Base-by-base conservation (phyloP, 1,140 invertebrate genomes). In the Sitodiplosis mosellana region DNA sequence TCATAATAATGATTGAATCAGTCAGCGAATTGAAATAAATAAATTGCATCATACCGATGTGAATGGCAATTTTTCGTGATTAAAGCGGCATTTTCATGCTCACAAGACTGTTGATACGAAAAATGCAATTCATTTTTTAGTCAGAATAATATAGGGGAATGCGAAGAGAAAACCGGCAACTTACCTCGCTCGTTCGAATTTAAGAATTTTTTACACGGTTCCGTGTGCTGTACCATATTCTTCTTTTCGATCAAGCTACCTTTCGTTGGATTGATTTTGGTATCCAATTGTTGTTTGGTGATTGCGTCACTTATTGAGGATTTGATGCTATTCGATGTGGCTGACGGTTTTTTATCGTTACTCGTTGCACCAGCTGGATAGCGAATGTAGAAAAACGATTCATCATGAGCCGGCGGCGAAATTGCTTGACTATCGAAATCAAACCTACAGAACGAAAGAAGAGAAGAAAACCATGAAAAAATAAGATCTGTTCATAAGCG, bases 371-470 rank as follows among this genome's bases (percentile, higher is more conserved):
- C 47, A 4, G 63, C 65, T 0, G 75, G 69, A 56, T 79, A 79
- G 19, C 72, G 69, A 50, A 79, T 73, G 50, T 71, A 76, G 58
- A 81, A 77, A 56, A 81, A 83, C 38, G 69, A 76, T 50, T 81
- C 78, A 56, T 83, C 78, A 40, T 77, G 71, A 12, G 74, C 73
- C 12, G 79, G 78, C 18, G 80, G 79, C 21, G 79, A 80, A 52
- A 78, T 74, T 14, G 78, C 67, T 48, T 68, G 73, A 40, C 77
- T 72, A 47, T 75, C 71, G 51, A 79, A 75, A 56, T 81, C 78
- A 47, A 77, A 77, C 61, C 80, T 83, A 64, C 7, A 63, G 18
- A 41, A 14, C 33, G 33, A 34, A 34, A 34, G 14, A 34, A 14
- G 33, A 34, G 14, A 34, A 34, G n/a, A n/a, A n/a, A n/a, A n/a